Evolutionary conservation across 2,113 vertebrate genomes (phyloP), one percentile per base, ranked within the genome.

Genomic region (Cyanocitta stelleri): DNA sequence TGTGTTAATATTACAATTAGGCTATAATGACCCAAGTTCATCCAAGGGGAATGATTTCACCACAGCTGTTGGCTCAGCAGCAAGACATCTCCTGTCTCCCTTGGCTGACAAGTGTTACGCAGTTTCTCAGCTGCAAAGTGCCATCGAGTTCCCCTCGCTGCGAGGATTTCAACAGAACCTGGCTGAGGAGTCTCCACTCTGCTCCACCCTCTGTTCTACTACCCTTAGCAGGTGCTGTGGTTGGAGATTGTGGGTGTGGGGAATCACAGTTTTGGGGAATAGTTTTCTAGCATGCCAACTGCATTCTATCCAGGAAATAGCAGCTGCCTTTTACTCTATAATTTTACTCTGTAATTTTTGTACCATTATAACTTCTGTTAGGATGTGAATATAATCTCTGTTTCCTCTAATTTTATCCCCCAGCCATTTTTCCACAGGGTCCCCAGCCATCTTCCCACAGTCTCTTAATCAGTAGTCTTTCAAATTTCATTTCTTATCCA

Each of bases 91-190:
- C 6, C 54, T 37, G 6, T 44, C 32, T 76, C 22, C 13, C 22
- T 43, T 12, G 35, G 44, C 32, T 86, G 26, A 59, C 32, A 35
- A 32, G 21, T 35, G 3, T 18, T 44, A 10, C 3, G 17, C 14
- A 22, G 21, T 44, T 51, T 61, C 6, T 68, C 27, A 61, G 15
- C 46, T 61, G 37, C 14, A 23, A 77, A 61, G 37, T 23, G 4
- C 4, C 48, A 9, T 26, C 0, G 1, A 33, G 14, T 12, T 52
- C 13, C 26, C 27, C 11, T 61, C 4, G 8, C 27, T 61, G 32
- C 27, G 52, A 52, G 14, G 37, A 59, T 77, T 52, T 52, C 37
- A 68, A 23, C 11, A 61, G 46, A 77, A 27, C 11, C 37, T 44
- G 33, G 32, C 37, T 27, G 37, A 64, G 21, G 46, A 44, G 15